phyloP scores from a whole-genome alignment of 1,140 invertebrate genomes.

The Scaptomyza pallida region DNA sequence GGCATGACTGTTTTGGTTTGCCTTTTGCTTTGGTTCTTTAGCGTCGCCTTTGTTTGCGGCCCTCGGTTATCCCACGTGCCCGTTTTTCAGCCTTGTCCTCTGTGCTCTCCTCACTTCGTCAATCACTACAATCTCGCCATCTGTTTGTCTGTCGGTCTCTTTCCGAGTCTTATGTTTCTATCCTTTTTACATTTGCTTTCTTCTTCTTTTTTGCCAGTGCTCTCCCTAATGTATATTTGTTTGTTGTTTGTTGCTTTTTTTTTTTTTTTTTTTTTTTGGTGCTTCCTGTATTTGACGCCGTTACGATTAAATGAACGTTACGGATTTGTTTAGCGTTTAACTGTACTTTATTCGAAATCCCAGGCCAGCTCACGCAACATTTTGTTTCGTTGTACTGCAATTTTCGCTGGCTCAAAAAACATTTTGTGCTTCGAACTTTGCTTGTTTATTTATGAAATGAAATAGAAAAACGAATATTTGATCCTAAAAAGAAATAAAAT shows the following conservation, averaged over 20 bases:
- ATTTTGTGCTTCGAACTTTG: neutral
- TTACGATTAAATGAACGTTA: slow-evolving; percentile 57
- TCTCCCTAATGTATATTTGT: slow-evolving; percentile 23
- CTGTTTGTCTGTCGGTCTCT: slow-evolving; percentile 3
- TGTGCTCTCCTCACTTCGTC: neutral
- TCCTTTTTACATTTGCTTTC: slow-evolving; percentile 60
- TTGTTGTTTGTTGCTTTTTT: slow-evolving; percentile 8
- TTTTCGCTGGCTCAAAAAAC: neutral
- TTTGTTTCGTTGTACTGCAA: slow-evolving; percentile 5
- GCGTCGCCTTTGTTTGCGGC: slow-evolving; percentile 19
- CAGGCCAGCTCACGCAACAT: neutral
- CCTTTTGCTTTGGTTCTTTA: slow-evolving; percentile 38
- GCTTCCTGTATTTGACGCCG: slow-evolving; percentile 1
- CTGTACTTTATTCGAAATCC: slow-evolving; percentile 14
- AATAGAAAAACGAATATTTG: neutral
- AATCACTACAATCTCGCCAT: neutral
- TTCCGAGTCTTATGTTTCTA: slow-evolving; percentile 46
- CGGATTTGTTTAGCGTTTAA: slow-evolving; percentile 57
- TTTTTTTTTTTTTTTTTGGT: slow-evolving; percentile 12
- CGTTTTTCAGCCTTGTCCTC: slow-evolving; percentile 20
- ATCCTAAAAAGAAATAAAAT: too few species aligned
- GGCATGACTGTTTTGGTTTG: slow-evolving; percentile 26
- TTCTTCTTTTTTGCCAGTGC: slow-evolving; percentile 32
- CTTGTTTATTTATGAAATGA: neutral
- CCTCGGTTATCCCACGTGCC: slow-evolving; percentile 39